A percentile compares a stretch with the other conserved stretches of the same genome.
These are phyloP conservation scores for Stenodera caucasica DNA, from an alignment of 2,888 invertebrate genomes.

Conservation along the genomic window DNA sequence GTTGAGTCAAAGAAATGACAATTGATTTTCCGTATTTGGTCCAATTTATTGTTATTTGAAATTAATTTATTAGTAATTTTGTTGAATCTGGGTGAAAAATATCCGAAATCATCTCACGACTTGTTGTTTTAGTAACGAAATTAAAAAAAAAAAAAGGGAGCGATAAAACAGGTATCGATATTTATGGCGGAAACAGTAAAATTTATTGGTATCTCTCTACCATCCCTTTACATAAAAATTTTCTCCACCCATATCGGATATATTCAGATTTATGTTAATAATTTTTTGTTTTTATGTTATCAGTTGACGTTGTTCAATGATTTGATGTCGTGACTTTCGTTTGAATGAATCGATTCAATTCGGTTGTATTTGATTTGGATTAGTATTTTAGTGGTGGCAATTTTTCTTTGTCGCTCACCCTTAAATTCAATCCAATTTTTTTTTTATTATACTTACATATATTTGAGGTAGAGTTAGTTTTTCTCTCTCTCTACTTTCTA, in stretches of 20 bases:
- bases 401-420: background rate
- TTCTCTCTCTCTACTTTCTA: background rate
- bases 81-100: background rate
- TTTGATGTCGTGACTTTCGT: background rate
- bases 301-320: background rate
- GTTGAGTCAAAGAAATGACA: no score
- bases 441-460: background rate
- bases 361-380: no score
- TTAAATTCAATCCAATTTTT: background rate
- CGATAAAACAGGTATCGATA: background rate
- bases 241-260: background rate
- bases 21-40: no score
- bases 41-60: no score
- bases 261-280: background rate
- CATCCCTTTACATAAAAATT: background rate
- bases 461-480: background rate
- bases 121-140: background rate
- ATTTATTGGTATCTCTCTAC: background rate
- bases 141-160: background rate
- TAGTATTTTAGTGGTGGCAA: background rate
- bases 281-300: no score
- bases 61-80: no score
- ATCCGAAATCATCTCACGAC: background rate
- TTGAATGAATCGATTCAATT: no score
- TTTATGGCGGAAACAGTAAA: background rate